Percentiles rank a stretch among this genome's conserved stretches.
These are phyloP conservation scores for Ranitomeya variabilis DNA, from an alignment of 2,113 vertebrate genomes.

Conservation along the genomic window DNA sequence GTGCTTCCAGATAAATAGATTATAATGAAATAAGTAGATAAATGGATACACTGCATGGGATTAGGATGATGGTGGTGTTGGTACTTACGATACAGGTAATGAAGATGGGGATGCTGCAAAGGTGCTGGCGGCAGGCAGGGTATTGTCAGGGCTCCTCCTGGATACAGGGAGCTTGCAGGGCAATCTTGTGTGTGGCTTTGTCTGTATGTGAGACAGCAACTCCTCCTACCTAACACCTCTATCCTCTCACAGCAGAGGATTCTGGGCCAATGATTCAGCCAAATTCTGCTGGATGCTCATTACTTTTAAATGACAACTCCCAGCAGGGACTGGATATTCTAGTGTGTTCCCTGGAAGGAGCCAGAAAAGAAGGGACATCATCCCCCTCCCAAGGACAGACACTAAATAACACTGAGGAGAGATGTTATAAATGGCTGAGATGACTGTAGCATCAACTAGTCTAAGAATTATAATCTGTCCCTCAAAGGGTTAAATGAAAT, in stretches of 20 bases:
- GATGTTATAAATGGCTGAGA: neutral
- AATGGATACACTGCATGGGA: neutral
- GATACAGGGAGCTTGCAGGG: conserved; percentile 2
- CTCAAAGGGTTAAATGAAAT: too few species aligned
- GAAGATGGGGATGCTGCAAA: neutral
- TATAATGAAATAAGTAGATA: neutral
- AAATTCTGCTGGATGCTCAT: conserved; percentile 28
- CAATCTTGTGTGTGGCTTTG: conserved; percentile 61
- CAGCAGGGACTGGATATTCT: neutral
- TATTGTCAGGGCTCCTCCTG: neutral
- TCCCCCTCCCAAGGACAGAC: neutral
- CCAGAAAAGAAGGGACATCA: neutral
- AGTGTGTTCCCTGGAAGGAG: neutral
- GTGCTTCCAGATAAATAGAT: neutral
- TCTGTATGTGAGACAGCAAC: conserved; percentile 70
- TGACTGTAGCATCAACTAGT: neutral
- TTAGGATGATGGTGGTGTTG: neutral
- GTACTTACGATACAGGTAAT: conserved; percentile 21
- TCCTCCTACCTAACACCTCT: conserved; percentile 64
- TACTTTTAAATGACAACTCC: conserved; percentile 21
- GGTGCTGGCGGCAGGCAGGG: neutral
- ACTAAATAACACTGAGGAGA: neutral
- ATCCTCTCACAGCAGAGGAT: neutral
- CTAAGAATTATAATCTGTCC: neutral
- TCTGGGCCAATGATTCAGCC: conserved; percentile 64